Base-by-base conservation (phyloP, 2,113 vertebrate species). In the Pollimyrus isidori region DNA sequence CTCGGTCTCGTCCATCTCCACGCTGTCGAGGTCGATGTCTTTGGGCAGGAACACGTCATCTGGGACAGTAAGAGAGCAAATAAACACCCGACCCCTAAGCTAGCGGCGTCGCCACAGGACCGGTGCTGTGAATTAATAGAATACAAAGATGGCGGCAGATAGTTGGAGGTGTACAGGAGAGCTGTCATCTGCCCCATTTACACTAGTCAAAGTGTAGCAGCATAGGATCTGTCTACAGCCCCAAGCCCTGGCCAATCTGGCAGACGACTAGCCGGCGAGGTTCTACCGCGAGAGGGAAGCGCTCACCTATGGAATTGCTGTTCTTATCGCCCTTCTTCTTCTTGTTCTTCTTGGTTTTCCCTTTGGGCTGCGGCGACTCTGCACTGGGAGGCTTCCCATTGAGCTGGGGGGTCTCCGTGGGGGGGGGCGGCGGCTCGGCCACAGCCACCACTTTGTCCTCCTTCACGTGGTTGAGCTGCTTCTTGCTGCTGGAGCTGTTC, bases 41-140 rank as follows among this genome's bases (percentile, higher is more conserved):
- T 99, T 99, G 94, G 98, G 98, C 91, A 99, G 96, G 94, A 99
- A 99, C 46, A 99, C 98, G 52, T 99, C 98, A 95, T 99, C 98
- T 99, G 88, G 69, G 95, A 95, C 82, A 49, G 80, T 91, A 1
- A 92, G 89, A 19, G 15, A 39, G 15, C 49, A 6, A 3, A 42
- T 58, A 42, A 7, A 86, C 6, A 86, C 3, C 45, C n/a, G 21
- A 1, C 48, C 46, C 23, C 23, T 4, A 21, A 49, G 87, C 15
- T 56, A 19, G 9, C 53, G n/a, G 56, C 3, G 19, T 48, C 7
- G 10, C 48, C 42, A 7, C 45, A 42, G 73, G 26, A 19, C 26
- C 21, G 3, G 23, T 9, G 56, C 23, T 21, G 53, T 7, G 21
- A 23, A 62, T 62, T 4, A 4, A 11, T 3, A 11, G 62, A 30